Percentiles rank a stretch among this genome's conserved stretches.
Conservation (phyloP, 2,113 vertebrate genomes). For the Osmerus mordax region DNA sequence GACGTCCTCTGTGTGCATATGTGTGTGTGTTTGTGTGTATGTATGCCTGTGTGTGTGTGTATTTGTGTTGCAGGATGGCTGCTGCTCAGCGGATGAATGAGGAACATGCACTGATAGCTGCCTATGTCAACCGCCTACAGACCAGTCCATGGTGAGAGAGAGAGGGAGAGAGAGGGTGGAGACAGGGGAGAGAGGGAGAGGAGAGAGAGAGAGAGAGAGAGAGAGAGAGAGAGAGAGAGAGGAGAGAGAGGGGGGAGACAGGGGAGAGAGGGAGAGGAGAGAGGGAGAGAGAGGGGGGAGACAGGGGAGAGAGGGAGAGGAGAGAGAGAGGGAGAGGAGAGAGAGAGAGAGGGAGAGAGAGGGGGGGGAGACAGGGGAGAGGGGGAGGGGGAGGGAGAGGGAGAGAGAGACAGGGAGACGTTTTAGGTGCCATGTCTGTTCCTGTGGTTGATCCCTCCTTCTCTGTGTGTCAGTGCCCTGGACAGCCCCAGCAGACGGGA, state of each 20-base stretch:
- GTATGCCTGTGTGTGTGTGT: constrained; percentile 2
- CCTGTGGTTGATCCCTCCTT: constrained; percentile 2
- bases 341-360: background rate
- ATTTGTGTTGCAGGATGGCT: constrained; percentile 51
- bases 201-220: background rate
- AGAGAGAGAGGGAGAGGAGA: too few relatives aligned
- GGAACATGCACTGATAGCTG: constrained; percentile 74
- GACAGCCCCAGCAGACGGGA: constrained; percentile 85
- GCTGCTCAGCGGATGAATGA: constrained; percentile 70
- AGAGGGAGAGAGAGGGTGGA: background rate
- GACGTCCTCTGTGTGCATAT: too few relatives aligned
- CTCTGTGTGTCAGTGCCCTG: constrained; percentile 40
- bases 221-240: background rate
- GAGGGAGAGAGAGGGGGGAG: background rate
- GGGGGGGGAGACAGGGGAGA: background rate
- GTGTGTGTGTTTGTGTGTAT: background rate
- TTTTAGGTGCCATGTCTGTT: background rate
- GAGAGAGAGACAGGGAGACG: background rate
- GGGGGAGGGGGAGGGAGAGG: background rate
- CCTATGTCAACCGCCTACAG: constrained; percentile 76
- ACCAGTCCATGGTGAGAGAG: constrained; percentile 63
- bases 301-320: background rate
- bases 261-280: background rate
- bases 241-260: background rate
- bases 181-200: background rate